phyloP scores from a whole-genome alignment of 2,113 vertebrate genomes.

The Noturus placidus region DNA sequence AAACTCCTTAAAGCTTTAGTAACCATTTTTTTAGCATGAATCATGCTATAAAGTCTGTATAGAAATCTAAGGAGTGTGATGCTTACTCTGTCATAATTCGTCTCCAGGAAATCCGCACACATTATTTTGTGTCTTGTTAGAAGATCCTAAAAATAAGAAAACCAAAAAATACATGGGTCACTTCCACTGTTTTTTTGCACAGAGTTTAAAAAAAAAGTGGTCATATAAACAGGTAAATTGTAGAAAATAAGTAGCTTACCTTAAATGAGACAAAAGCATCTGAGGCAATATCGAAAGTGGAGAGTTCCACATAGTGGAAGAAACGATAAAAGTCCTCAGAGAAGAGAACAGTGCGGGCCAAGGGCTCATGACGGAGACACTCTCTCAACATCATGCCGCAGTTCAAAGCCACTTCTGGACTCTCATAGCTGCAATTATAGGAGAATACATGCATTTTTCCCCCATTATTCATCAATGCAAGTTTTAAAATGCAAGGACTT shows the following conservation, averaged over 20 bases:
- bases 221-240: not conserved
- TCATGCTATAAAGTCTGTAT: not conserved
- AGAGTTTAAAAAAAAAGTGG: too few relatives aligned
- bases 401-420: constrained; percentile 76
- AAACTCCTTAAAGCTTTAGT: not conserved
- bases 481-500: not conserved
- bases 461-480: not conserved
- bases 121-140: constrained; percentile 93
- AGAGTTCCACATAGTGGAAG: constrained; percentile 77
- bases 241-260: constrained; percentile 53
- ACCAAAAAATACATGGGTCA: constrained; percentile 2
- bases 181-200: not conserved
- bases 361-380: constrained; percentile 77
- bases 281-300: constrained; percentile 79
- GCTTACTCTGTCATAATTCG: constrained; percentile 91
- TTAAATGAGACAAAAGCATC: constrained; percentile 82
- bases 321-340: constrained; percentile 77
- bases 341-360: constrained; percentile 73
- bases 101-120: constrained; percentile 95
- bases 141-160: constrained; percentile 79
- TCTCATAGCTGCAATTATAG: constrained; percentile 72
- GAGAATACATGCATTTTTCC: not conserved
- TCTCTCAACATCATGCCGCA: constrained; percentile 82
- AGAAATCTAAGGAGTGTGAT: not conserved
- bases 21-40: not conserved